Base-by-base conservation (phyloP, 2,113 vertebrate species). In the Cinclus cinclus region DNA sequence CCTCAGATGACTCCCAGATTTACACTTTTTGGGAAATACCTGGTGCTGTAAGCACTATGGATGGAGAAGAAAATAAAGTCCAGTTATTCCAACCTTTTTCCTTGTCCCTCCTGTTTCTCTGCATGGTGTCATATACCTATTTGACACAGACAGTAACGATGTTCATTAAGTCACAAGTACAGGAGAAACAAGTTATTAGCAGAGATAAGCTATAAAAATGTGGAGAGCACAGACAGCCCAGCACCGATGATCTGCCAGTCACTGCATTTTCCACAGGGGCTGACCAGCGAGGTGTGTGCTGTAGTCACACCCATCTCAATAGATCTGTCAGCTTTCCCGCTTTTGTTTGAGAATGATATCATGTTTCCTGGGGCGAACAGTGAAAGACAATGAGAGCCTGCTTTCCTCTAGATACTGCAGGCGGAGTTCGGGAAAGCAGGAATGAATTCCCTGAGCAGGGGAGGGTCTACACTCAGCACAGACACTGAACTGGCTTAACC, bases 291-390 rank as follows among this genome's bases (percentile, higher is more conserved):
- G 98, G 96, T 97, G 97, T 97, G 96, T 97, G 91, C 94, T 65
- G 65, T 16, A 75, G 97, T 94, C 97, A 98, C 98, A 98, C 98
- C 98, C 98, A 96, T 98, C 97, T 97, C 97, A 55, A 94, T 89
- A 98, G 97, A 98, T 98, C 98, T 98, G 97, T 97, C 97, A 97
- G 98, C 98, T 98, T 98, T 98, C 98, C 98, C 98, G 96, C 98
- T 98, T 98, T 98, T 98, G 98, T 98, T 98, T 94, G 91, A 92
- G 95, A 82, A 97, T 98, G 98, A 98, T 98, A 98, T 98, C 98
- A 98, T 98, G 96, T 94, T 98, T 98, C 98, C 98, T 98, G 98
- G 96, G 96, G 98, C 92, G 24, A 97, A 96, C 8, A 0, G 78
- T 94, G 94, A 96, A 98, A 98, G 98, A 98, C 98, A 98, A 98